These are phyloP conservation scores for Boloria euphrosyne DNA, from an alignment of 2,888 invertebrate species.

Conservation along the genomic window DNA sequence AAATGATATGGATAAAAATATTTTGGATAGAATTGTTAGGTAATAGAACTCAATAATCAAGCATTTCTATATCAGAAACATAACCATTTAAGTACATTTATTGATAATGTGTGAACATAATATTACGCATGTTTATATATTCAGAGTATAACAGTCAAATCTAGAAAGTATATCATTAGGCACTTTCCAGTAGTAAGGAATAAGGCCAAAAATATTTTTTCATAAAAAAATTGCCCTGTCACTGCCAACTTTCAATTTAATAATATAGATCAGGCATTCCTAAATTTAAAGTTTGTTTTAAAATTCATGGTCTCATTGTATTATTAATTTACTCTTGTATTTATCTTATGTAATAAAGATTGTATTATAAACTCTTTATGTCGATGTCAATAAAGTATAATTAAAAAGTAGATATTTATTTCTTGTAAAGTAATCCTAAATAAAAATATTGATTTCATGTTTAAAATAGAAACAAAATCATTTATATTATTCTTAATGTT, in stretches of 20 bases:
- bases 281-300: conserved; percentile 68
- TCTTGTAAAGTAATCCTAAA: conserved; percentile 3
- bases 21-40: conserved; percentile 46
- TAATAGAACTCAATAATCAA: conserved; percentile 46
- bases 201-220: conserved; percentile 40
- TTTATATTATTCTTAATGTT: too few relatives aligned
- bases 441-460: too few relatives aligned
- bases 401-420: conserved; percentile 47
- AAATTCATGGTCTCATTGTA: conserved; percentile 77
- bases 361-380: conserved; percentile 74
- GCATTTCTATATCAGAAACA: conserved; percentile 39
- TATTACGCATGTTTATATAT: conserved; percentile 9
- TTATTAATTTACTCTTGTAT: conserved; percentile 73
- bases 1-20: conserved; percentile 38
- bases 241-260: conserved; percentile 68
- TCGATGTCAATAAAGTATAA: conserved; percentile 76
- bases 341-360: conserved; percentile 73
- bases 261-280: conserved; percentile 62
- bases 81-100: conserved; percentile 33
- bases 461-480: too few relatives aligned
- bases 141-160: not conserved
- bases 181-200: conserved; percentile 11
- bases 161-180: conserved; percentile 4
- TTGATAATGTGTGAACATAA: conserved; percentile 20
- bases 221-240: conserved; percentile 51